phyloP scores from a whole-genome alignment of 2,113 vertebrate species.

The Microcebus lehilahytsara region DNA sequence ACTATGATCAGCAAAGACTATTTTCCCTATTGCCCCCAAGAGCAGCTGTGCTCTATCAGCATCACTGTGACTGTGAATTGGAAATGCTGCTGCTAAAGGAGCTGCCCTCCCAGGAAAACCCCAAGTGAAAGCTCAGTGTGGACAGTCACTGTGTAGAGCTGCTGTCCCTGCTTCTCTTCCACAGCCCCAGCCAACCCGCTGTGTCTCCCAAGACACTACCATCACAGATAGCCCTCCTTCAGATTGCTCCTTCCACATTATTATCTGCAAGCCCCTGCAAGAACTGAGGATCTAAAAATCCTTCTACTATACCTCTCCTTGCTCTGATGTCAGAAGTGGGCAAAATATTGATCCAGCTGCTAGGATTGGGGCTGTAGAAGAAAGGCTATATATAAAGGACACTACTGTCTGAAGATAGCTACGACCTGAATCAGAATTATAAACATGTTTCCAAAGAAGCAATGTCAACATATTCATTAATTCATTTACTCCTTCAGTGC shows the following conservation, averaged over 20 bases:
- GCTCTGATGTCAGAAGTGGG: background rate
- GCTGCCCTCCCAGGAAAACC: background rate
- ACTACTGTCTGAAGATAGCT: background rate
- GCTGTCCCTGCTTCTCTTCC: rapidly evolving
- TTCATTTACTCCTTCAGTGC: background rate
- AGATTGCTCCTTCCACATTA: background rate
- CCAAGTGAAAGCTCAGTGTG: no score
- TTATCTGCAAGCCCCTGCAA: background rate
- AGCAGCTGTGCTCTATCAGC: background rate
- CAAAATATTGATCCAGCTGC: background rate
- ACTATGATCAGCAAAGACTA: background rate
- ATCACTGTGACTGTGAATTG: background rate
- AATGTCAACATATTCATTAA: background rate
- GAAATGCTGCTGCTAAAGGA: background rate
- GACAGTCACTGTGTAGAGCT: background rate
- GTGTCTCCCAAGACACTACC: background rate
- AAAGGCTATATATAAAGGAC: background rate
- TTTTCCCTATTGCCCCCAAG: background rate
- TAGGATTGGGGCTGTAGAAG: background rate
- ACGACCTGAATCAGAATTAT: background rate
- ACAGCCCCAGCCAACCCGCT: background rate
- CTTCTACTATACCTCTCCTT: background rate
- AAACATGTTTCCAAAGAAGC: background rate
- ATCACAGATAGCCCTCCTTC: background rate
- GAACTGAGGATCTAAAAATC: background rate